These are phyloP conservation scores for Dicerorhinus sumatrensis DNA, from an alignment of 2,113 vertebrate genomes.

Conservation along the genomic window DNA sequence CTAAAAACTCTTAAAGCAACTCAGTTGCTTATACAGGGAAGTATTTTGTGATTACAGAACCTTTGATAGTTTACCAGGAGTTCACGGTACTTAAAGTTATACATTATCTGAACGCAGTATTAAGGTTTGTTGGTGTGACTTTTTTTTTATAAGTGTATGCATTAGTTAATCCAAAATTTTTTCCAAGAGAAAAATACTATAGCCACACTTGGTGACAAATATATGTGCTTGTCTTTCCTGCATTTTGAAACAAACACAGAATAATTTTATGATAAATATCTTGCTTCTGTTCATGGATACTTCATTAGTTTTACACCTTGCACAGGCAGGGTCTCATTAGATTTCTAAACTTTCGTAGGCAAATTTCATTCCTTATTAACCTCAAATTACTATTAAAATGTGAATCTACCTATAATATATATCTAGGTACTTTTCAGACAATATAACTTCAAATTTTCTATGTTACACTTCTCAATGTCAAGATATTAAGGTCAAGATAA, in stretches of 20 bases:
- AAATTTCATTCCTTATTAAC: not conserved
- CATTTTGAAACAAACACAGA: not conserved
- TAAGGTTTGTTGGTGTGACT: not conserved
- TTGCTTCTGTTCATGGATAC: not conserved
- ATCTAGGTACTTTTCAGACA: not conserved
- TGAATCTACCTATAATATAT: not conserved
- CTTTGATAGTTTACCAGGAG: not conserved
- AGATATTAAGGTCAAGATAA: not conserved
- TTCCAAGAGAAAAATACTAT: not conserved
- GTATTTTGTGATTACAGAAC: not conserved
- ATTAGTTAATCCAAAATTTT: not conserved
- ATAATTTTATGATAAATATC: not conserved
- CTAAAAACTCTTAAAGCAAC: not conserved
- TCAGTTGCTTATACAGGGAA: not conserved
- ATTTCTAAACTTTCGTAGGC: not conserved
- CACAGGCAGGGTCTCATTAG: not conserved
- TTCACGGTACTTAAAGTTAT: not conserved
- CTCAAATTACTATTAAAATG: not conserved
- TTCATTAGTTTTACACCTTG: not conserved
- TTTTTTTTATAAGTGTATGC: not conserved
- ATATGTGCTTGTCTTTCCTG: not conserved
- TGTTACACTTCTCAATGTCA: not conserved
- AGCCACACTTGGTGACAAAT: not conserved
- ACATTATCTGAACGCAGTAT: not conserved
- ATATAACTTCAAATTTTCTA: not conserved